phyloP scores from a whole-genome alignment of 2,888 invertebrate genomes.

The Caenorhabditis panamensis region DNA sequence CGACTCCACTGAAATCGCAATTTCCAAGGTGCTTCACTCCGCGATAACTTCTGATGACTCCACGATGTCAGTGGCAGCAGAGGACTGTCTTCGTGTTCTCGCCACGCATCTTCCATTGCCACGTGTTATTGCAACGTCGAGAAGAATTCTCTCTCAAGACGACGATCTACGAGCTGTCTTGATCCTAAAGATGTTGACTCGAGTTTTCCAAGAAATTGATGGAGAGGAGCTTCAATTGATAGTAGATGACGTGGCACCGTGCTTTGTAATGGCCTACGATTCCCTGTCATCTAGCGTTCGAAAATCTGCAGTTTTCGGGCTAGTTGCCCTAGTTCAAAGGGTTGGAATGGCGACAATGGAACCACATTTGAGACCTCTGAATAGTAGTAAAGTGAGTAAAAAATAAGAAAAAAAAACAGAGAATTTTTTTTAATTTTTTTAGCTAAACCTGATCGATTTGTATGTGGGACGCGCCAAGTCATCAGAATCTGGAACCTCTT shows the following conservation, averaged over 20 bases:
- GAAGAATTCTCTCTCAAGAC: slow-evolving; percentile 39
- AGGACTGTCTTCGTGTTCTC: slow-evolving; percentile 51
- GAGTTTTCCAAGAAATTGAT: slow-evolving; percentile 56
- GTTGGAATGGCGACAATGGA: slow-evolving; percentile 49
- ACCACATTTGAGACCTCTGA: slow-evolving; percentile 47
- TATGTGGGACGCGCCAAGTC: slow-evolving; percentile 58
- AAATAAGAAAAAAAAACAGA: slow-evolving; percentile 18
- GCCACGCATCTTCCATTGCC: slow-evolving; percentile 57
- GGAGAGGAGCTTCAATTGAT: slow-evolving; percentile 47
- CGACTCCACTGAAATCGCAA: slow-evolving; percentile 56
- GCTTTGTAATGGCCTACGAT: slow-evolving; percentile 53
- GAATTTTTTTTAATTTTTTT: slow-evolving; percentile 13
- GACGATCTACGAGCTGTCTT: slow-evolving; percentile 42
- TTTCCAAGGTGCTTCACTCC: slow-evolving; percentile 50
- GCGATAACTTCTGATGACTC: slow-evolving; percentile 37
- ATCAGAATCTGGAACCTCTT: slow-evolving; percentile 49
- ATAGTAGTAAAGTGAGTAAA: slow-evolving; percentile 37
- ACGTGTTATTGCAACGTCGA: slow-evolving; percentile 28
- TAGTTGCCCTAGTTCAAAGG: slow-evolving; percentile 44
- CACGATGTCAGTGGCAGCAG: slow-evolving; percentile 51
- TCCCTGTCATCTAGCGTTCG: slow-evolving; percentile 35
- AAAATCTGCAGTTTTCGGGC: slow-evolving; percentile 58
- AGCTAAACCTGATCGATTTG: slow-evolving; percentile 55
- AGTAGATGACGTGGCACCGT: slow-evolving; percentile 51
- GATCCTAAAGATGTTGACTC: slow-evolving; percentile 58